phyloP scores from a whole-genome alignment of 2,113 vertebrate genomes.

The Myxocyprinus asiaticus region DNA sequence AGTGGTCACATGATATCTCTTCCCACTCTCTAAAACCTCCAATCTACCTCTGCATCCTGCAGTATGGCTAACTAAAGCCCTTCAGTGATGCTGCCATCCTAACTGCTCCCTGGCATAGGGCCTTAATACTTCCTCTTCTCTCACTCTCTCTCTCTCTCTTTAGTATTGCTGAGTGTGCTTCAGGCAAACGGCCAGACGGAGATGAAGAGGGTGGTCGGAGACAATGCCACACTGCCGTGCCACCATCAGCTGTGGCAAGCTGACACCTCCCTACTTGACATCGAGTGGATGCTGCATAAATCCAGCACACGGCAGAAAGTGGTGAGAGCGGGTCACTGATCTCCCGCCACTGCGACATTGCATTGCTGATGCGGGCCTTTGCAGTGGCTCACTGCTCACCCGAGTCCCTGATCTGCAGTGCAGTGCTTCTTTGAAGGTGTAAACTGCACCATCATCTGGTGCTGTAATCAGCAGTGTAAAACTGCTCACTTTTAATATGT shows the following conservation, averaged over 20 bases:
- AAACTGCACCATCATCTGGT: no score
- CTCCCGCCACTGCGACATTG: conserved; percentile 7
- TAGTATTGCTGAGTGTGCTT: conserved; percentile 77
- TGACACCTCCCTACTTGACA: conserved; percentile 84
- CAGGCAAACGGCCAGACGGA: conserved; percentile 78
- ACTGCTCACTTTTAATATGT: not conserved
- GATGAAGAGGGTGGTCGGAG: conserved; percentile 86
- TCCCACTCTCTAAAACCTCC: not conserved
- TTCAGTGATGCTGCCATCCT: not conserved
- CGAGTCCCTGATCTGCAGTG: conserved; percentile 29
- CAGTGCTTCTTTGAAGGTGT: not conserved
- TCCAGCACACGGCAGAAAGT: conserved; percentile 85
- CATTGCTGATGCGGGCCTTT: not conserved
- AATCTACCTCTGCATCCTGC: conserved; percentile 18
- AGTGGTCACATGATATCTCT: not conserved
- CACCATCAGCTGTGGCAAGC: conserved; percentile 85
- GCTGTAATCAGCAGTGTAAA: not conserved
- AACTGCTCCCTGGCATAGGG: not conserved
- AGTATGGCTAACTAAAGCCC: not conserved
- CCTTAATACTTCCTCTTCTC: conserved; percentile 4
- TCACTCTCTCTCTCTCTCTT: conserved; percentile 26
- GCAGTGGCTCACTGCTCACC: not conserved
- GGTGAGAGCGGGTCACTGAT: conserved; percentile 68
- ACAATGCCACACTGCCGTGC: conserved; percentile 89
- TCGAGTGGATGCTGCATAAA: conserved; percentile 88